phyloP scores from a whole-genome alignment of 2,113 vertebrate genomes.

The Amia ocellicauda region DNA sequence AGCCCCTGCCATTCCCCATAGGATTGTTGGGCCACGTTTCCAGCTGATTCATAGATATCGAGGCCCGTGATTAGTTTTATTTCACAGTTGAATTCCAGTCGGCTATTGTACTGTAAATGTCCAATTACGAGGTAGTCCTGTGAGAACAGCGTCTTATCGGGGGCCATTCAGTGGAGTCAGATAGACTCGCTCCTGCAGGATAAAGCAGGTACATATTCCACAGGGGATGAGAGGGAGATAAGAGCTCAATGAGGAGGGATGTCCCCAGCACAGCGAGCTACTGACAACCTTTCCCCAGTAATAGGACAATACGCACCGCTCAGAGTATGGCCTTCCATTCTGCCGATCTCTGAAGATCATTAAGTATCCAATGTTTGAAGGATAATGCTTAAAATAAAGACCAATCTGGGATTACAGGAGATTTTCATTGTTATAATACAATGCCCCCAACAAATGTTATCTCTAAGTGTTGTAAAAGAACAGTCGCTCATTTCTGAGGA shows the following conservation, averaged over 20 bases:
- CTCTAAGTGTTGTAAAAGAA: no score
- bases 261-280: not conserved
- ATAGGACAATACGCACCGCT: no score
- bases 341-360: no score
- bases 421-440: no score
- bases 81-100: not conserved
- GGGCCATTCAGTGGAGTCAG: not conserved
- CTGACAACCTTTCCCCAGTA: no score
- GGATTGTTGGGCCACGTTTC: not conserved
- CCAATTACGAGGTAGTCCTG: constrained; percentile 4
- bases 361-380: no score
- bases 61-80: not conserved
- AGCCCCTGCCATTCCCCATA: not conserved
- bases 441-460: no score
- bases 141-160: constrained; percentile 12
- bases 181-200: constrained; percentile 15
- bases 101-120: constrained; percentile 10
- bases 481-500: no score
- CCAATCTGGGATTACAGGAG: no score
- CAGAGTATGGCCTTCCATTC: no score
- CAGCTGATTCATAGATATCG: constrained; percentile 4
- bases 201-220: constrained; percentile 9
- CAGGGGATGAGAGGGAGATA: constrained; percentile 12
- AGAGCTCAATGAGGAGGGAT: constrained; percentile 1
- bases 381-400: no score